Conservation (phyloP, 2,888 invertebrate genomes). For the Ceratothoa steindachneri region DNA sequence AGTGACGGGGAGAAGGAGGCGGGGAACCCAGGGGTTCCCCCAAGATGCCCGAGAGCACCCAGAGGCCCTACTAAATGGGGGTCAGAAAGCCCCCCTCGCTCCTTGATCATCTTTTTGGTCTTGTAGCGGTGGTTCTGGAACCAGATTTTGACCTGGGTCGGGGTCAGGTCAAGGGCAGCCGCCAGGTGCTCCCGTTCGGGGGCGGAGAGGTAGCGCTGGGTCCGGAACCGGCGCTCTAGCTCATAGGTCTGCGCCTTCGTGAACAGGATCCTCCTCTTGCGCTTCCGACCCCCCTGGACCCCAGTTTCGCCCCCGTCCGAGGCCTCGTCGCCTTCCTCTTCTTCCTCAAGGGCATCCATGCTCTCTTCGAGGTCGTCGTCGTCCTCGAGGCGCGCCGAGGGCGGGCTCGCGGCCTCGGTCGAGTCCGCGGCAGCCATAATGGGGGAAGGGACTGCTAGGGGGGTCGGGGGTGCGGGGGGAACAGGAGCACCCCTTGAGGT, state of each 20-base stretch:
- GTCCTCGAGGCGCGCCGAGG: constrained; percentile 15
- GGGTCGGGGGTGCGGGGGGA: neutral
- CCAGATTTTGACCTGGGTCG: constrained; percentile 86
- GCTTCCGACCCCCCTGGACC: constrained; percentile 69
- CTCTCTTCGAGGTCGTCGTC: constrained; percentile 21
- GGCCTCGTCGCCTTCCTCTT: neutral
- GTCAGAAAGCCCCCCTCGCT: constrained; percentile 54
- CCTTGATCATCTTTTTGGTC: constrained; percentile 92
- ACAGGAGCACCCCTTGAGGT: neutral
- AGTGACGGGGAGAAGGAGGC: neutral
- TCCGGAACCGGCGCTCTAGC: constrained; percentile 89
- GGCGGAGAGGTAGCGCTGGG: constrained; percentile 93
- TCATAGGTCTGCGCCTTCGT: constrained; percentile 94
- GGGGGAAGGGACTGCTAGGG: neutral
- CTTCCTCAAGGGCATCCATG: neutral
- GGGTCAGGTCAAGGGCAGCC: constrained; percentile 77
- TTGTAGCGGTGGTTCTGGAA: constrained; percentile 99
- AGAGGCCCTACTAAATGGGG: neutral
- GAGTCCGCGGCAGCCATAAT: constrained; percentile 35
- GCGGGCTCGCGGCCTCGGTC: constrained; percentile 30
- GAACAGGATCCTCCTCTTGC: constrained; percentile 92
- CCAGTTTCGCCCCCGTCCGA: constrained; percentile 11
- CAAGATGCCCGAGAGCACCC: neutral
- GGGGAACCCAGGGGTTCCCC: neutral
- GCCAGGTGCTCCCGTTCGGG: constrained; percentile 97